phyloP scores from a whole-genome alignment of 2,888 invertebrate genomes.

The Heliconius charithonia region DNA sequence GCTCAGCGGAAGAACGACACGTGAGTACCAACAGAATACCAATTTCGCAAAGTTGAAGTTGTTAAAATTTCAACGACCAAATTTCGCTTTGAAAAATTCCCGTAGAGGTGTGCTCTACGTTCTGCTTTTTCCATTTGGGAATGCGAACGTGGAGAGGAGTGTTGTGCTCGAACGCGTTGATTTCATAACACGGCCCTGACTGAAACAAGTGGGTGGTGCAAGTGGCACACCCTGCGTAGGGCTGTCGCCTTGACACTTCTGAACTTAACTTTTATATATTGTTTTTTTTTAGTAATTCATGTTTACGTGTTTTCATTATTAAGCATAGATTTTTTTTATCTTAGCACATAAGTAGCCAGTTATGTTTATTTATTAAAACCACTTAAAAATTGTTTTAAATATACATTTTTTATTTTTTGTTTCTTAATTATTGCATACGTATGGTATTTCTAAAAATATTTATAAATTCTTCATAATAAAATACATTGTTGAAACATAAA shows the following conservation, averaged over 20 bases:
- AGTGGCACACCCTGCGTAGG: slow-evolving; percentile 69
- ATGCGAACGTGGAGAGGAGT: slow-evolving; percentile 71
- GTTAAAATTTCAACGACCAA: slow-evolving; percentile 68
- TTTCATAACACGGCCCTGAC: slow-evolving; percentile 81
- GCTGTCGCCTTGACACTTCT: slow-evolving; percentile 46
- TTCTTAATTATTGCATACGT: background rate
- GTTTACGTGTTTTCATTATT: background rate
- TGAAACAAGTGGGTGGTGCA: slow-evolving; percentile 82
- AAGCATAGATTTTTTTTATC: background rate
- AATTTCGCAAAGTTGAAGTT: slow-evolving; percentile 66
- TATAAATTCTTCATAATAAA: background rate
- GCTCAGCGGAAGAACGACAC: slow-evolving; percentile 82
- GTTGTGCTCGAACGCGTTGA: slow-evolving; percentile 82
- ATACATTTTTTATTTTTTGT: background rate
- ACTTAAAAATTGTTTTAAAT: background rate
- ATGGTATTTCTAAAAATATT: background rate
- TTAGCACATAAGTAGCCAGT: background rate
- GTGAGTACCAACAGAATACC: slow-evolving; percentile 67
- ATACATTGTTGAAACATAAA: background rate
- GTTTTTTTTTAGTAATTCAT: too few relatives aligned
- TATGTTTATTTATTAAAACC: background rate
- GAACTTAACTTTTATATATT: background rate
- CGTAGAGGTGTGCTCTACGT: slow-evolving; percentile 60
- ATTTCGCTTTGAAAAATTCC: slow-evolving; percentile 73
- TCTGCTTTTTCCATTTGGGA: slow-evolving; percentile 78